Base-by-base conservation (phyloP, 2,113 vertebrate species). In the Steatornis caripensis region DNA sequence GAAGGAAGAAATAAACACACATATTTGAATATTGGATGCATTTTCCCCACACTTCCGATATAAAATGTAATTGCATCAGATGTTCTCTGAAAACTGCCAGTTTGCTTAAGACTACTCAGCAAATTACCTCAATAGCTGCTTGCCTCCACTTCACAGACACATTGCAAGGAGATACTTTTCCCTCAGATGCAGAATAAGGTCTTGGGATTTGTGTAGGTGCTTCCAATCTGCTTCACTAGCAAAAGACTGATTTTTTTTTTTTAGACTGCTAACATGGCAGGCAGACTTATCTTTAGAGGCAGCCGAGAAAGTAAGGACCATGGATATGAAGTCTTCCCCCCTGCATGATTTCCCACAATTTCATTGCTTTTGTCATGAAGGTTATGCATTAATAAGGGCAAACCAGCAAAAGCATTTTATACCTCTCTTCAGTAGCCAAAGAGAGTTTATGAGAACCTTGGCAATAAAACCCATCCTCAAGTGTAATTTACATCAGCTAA, bases 261-360 rank as follows among this genome's bases (percentile, higher is more conserved):
- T 80, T 61, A 21, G 68, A 37, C 69, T 51, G 37, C 48, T 76
- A 71, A 36, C 12, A 64, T 10, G 8, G 36, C 46, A 95, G 53
- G 39, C 43, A 84, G 32, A 30, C 18, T 71, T 17, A 19, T 11
- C 62, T 61, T 78, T 29, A 53, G 15, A 74, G 12, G 36, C 43
- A 87, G 34, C 13, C 27, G 64, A 75, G 55, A 71, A 86, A 72
- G 16, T 1, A 78, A 8, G 19, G 58, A 69, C 45, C 5, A 20
- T 8, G 8, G 0, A 3, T 27, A 39, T 3, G n/a, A 90, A 88
- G 20, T 15, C 16, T 65, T 4, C 11, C 20, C 20, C 12, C 6
- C 6, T 4, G 6, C 2, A 5, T 0, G 0, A 20, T 49, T 70
- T 23, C 18, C 27, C n/a, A 15, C 19, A 48, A 19, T 45, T 64